Base-by-base conservation (phyloP, 2,797 vertebrate genomes). In the Serranus cabrilla region DNA sequence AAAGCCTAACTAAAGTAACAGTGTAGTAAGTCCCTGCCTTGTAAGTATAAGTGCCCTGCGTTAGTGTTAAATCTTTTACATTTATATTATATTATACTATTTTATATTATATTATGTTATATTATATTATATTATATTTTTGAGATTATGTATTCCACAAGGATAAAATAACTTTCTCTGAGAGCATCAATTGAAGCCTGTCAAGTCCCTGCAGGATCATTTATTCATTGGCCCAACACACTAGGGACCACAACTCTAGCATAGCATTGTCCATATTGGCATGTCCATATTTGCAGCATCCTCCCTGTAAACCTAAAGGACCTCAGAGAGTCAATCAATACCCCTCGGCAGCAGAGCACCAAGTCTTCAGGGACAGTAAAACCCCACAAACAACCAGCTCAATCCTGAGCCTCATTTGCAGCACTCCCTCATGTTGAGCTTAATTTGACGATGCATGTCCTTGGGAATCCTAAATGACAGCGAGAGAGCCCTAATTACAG, bases 401-500 rank as follows among this genome's bases (percentile, higher is more conserved):
- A 72, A 2, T 60, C 27, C 43, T 59, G 21, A 61, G 58, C 83
- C 55, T 66, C 39, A 54, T 64, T 43, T 78, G 54, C 45, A 70
- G 50, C 62, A n/a, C 52, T 57, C 14, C 13, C 6, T 40, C 18
- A 50, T 80, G 45, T 64, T 56, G 47, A 55, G 67, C 61, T 78
- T 78, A 18, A 47, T 64, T 81, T 71, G 56, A 47, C 31, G 73
- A 63, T 68, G 25, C 21, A 43, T 31, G 50, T 76, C 71, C 27
- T 61, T 59, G 59, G 62, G 57, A 86, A 78, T 57, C 58, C 31
- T 23, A 67, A 42, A 76, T 56, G 57, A 60, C 56, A 75, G 31
- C 2, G 4, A 71, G 55, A 54, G 55, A 57, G 43, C 50, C 20
- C 50, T 81, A 75, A 86, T 85, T 81, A 80, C 49, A 56, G 39